Evolutionary conservation across 2,113 vertebrate species (phyloP).

Genomic region (Gymnogyps californianus): DNA sequence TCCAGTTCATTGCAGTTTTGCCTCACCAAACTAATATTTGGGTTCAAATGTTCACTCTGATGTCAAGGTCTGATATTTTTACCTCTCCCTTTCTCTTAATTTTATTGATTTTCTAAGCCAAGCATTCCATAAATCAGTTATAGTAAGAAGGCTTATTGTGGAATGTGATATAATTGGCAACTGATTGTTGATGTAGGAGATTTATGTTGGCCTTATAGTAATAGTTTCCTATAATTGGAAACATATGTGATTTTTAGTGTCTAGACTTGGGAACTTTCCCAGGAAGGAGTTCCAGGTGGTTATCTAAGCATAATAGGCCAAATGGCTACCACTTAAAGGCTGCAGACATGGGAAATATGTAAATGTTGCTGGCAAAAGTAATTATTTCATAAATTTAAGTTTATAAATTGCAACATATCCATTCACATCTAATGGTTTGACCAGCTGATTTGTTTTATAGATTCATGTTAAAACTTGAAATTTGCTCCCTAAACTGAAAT

Average conservation of each 20-base stretch:
- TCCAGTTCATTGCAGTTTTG: neutral
- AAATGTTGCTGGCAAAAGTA: constrained; percentile 20
- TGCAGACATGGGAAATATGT: constrained; percentile 41
- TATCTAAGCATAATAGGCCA: constrained; percentile 65
- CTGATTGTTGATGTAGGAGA: constrained; percentile 60
- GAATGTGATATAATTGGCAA: constrained; percentile 66
- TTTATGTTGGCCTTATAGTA: constrained; percentile 48
- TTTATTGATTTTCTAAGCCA: constrained; percentile 46
- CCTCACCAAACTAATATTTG: neutral
- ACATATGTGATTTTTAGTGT: constrained; percentile 68
- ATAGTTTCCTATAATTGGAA: constrained; percentile 66
- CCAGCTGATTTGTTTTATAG: neutral
- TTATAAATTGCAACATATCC: neutral
- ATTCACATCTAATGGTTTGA: neutral
- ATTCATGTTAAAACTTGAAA: neutral
- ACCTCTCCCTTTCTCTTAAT: neutral
- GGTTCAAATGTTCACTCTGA: constrained; percentile 38
- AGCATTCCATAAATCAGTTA: constrained; percentile 55
- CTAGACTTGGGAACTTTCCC: constrained; percentile 78
- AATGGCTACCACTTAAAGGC: constrained; percentile 48
- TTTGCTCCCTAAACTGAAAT: neutral
- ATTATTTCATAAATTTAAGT: constrained; percentile 20
- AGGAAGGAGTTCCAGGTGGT: constrained; percentile 73
- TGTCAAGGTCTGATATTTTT: constrained; percentile 41
- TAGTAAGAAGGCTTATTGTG: constrained; percentile 32